Evolutionary conservation across 2,888 invertebrate species (phyloP).

Genomic region (Poecilobothrus nobilitatus): DNA sequence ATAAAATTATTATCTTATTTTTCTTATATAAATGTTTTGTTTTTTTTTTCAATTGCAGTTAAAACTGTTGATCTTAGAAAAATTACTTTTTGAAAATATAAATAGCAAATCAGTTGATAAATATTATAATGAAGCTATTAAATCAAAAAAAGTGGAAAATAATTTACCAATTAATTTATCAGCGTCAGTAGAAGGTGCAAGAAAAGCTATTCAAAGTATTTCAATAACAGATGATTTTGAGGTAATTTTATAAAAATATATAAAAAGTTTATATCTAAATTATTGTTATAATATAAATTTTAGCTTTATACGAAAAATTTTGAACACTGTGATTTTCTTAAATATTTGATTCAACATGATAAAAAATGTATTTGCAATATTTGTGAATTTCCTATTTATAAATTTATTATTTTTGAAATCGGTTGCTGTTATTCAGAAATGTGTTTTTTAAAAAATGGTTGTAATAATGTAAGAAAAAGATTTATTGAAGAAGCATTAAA

Average conservation of each 20-base stretch:
- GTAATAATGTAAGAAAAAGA: conserved; percentile 28
- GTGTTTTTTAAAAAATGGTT: conserved; percentile 30
- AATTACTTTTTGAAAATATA: conserved; percentile 24
- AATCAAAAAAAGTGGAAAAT: not conserved
- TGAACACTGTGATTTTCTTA: conserved; percentile 11
- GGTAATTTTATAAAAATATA: not conserved
- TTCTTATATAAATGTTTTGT: no score
- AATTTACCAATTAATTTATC: no score
- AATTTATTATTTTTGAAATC: conserved; percentile 31
- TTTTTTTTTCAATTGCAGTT: conserved; percentile 14
- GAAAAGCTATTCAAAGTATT: not conserved
- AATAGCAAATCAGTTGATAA: not conserved
- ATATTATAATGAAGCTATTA: not conserved
- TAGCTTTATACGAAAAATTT: not conserved
- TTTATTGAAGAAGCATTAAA: conserved; percentile 30
- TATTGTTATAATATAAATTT: conserved; percentile 20
- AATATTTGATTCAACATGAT: conserved; percentile 20
- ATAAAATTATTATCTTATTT: no score
- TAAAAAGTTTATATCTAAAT: not conserved
- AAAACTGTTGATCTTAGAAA: conserved; percentile 29
- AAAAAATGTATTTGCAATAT: conserved; percentile 20
- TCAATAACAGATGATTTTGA: not conserved
- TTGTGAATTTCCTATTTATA: conserved; percentile 24
- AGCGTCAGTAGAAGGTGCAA: not conserved
- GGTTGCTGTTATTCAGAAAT: conserved; percentile 36